phyloP scores from a whole-genome alignment of 2,797 vertebrate species.

The Lepilemur septentrionalis region DNA sequence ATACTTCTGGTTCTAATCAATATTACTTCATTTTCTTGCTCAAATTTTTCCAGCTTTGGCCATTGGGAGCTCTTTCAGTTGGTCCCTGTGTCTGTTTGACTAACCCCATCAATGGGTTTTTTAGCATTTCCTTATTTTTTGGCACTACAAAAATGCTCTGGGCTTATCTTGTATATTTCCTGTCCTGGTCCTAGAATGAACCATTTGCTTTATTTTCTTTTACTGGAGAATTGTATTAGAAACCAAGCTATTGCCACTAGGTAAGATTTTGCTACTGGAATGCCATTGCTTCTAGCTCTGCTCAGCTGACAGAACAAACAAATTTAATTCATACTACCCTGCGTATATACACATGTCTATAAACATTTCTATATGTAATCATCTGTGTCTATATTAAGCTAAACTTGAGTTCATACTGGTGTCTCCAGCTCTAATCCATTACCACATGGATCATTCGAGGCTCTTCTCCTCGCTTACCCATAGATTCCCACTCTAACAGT shows the following conservation, averaged over 20 bases:
- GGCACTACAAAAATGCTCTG: background rate
- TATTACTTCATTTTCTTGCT: conserved; percentile 21
- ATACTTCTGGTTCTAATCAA: conserved; percentile 39
- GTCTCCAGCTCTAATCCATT: background rate
- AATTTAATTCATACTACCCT: background rate
- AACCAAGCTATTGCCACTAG: background rate
- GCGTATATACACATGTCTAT: background rate
- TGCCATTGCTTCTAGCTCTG: background rate
- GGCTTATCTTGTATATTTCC: background rate
- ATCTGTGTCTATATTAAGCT: background rate
- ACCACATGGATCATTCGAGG: background rate
- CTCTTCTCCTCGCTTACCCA: background rate
- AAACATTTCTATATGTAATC: background rate
- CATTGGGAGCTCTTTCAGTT: background rate
- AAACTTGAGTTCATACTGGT: background rate
- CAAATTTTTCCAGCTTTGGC: background rate
- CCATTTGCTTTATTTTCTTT: background rate
- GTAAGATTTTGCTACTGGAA: background rate
- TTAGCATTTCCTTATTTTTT: background rate
- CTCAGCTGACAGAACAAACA: background rate
- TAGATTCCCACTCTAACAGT: background rate
- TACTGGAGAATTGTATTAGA: background rate
- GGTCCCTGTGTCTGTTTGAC: background rate
- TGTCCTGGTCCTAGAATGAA: background rate
- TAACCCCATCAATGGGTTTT: background rate